Base-by-base conservation (phyloP, 2,113 vertebrate species). In the Rhinolophus ferrumequinum region DNA sequence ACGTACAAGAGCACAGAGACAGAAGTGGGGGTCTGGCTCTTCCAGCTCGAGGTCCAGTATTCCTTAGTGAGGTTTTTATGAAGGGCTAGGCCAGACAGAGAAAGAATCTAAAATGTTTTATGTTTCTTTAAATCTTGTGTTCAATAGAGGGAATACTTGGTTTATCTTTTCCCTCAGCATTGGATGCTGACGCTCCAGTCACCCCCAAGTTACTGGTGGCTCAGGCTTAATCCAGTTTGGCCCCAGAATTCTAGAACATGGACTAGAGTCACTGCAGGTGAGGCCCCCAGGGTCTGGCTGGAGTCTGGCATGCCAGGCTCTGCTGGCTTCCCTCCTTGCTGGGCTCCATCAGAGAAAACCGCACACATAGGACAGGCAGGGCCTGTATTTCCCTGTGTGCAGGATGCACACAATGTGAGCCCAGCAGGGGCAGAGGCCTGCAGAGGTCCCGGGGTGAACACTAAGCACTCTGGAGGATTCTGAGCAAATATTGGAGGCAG, bases 361-460 rank as follows among this genome's bases (percentile, higher is more conserved):
- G 33, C 33, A 58, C 30, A 64, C 16, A 13, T 24, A 41, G 28
- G 2, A 58, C 58, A 64, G 33, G 35, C 75, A 88, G 60, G 11
- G 47, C 2, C 47, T 52, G 18, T 21, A 38, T 44, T 95, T 90
- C 30, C 89, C 75, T 47, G 87, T 87, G 66, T 90, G 83, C 70
- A 90, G 47, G 19, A 92, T n/a, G 73, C 94, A 69, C 95, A 94
- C 92, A 92, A 95, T 84, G 67, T 95, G 88, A 97, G 85, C 93
- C 83, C 87, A 77, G 83, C 72, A 90, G 87, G 94, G 50, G 26
- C 70, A 16, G 56, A 77, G 77, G n/a, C 88, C 95, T 90, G 54
- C 87, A 81, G 96, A 88, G 82, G 33, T 83, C 66, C 11, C 90
- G 15, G 47, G 41, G 41, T 44, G 58, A 81, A 93, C 76, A 54